Percentiles rank a stretch among this genome's conserved stretches.
These are phyloP conservation scores for Agrochola lychnidis DNA, from an alignment of 2,888 invertebrate species.

Conservation along the genomic window DNA sequence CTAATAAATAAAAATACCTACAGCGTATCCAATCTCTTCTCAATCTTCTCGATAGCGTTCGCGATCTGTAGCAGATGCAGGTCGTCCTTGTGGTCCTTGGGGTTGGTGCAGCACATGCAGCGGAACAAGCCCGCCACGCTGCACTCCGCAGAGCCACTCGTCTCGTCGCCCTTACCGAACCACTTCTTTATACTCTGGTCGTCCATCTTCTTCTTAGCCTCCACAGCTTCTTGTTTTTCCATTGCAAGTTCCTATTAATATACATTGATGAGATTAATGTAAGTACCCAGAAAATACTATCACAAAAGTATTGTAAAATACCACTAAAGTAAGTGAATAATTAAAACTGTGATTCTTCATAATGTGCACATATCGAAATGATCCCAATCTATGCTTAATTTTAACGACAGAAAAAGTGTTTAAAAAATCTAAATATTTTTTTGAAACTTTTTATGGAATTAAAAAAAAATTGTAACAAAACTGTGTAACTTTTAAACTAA, in stretches of 20 bases:
- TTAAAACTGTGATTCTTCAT: too few species aligned
- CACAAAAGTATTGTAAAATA: too few species aligned
- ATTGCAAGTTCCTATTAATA: slow-evolving; percentile 94
- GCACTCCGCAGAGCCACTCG: slow-evolving; percentile 96
- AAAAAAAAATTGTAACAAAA: too few species aligned
- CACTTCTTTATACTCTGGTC: slow-evolving; percentile 94
- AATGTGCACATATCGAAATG: too few species aligned
- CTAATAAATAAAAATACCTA: slow-evolving; percentile 56
- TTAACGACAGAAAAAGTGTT: too few species aligned
- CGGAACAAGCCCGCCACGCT: slow-evolving; percentile 96
- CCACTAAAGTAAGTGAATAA: too few species aligned
- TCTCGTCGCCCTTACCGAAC: slow-evolving; percentile 93
- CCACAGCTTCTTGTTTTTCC: slow-evolving; percentile 95
- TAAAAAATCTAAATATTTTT: too few species aligned
- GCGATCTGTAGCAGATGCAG: slow-evolving; percentile 95
- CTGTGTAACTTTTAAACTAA: too few species aligned
- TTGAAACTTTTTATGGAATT: too few species aligned
- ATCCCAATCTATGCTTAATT: too few species aligned
- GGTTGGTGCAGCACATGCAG: slow-evolving; percentile 97
- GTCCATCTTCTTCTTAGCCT: slow-evolving; percentile 95
- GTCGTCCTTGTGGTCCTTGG: slow-evolving; percentile 96
- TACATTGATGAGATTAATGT: not conserved
- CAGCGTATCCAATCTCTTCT: slow-evolving; percentile 93
- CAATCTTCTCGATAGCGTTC: slow-evolving; percentile 94
- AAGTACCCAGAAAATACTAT: not conserved